Percentiles rank a stretch among this genome's conserved stretches.
These are phyloP conservation scores for Philaenus spumarius DNA, from an alignment of 1,140 invertebrate genomes.

Conservation along the genomic window DNA sequence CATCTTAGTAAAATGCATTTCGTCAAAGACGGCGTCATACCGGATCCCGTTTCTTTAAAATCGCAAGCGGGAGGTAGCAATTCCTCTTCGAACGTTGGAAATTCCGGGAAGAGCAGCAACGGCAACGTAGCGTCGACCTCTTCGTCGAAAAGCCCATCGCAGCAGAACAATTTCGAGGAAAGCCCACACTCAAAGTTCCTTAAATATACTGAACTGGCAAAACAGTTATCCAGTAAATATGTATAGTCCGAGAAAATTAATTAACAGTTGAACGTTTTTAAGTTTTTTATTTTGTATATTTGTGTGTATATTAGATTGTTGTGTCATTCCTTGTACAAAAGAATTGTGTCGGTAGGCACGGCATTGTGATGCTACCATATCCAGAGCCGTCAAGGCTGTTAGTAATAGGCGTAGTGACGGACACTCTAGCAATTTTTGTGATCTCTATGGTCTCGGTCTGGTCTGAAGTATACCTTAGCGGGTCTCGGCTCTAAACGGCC, in stretches of 20 bases:
- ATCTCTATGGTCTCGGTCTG: constrained; percentile 10
- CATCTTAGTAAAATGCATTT: constrained; percentile 96
- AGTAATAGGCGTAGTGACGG: too few relatives aligned
- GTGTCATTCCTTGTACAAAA: constrained; percentile 30
- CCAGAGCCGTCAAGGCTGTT: background rate
- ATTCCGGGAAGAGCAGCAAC: constrained; percentile 23
- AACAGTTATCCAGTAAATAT: constrained; percentile 93
- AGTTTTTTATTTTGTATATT: background rate
- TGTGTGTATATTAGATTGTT: constrained; percentile 17
- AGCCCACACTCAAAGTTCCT: constrained; percentile 94
- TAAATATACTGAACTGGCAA: constrained; percentile 93
- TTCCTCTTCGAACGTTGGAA: constrained; percentile 32
- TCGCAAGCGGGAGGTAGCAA: constrained; percentile 33
- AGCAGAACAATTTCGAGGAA: constrained; percentile 67
- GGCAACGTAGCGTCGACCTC: constrained; percentile 29
- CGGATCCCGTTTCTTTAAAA: constrained; percentile 57
- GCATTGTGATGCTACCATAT: constrained; percentile 11
- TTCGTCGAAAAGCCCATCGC: constrained; percentile 41
- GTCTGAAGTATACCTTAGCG: constrained; percentile 6
- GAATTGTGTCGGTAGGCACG: background rate
- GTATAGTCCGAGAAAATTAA: constrained; percentile 49
- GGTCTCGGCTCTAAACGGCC: background rate
- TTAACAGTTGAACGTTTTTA: background rate
- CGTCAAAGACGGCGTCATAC: constrained; percentile 83
- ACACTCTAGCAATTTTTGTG: background rate